These are phyloP conservation scores for Ischnus inquisitorius DNA, from an alignment of 2,888 invertebrate genomes.

Conservation along the genomic window DNA sequence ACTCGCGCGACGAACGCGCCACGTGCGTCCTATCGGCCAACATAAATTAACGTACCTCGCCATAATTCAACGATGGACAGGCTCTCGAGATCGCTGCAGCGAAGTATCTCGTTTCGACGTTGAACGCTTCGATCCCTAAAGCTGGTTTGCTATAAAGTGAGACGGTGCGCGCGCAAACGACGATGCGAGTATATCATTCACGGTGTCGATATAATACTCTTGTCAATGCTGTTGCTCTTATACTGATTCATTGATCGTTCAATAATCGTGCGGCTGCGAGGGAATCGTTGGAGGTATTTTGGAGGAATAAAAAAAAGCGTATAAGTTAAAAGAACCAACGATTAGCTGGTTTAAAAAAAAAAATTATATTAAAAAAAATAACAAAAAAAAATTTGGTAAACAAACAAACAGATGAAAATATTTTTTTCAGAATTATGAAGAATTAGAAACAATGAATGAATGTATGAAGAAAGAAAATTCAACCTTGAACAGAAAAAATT, in stretches of 20 bases:
- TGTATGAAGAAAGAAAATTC: slow-evolving; percentile 3
- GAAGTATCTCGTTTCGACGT: slow-evolving; percentile 48
- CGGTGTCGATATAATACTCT: slow-evolving; percentile 38
- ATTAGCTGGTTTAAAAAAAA: no score
- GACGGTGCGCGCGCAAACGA: slow-evolving; percentile 3
- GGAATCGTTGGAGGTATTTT: background rate
- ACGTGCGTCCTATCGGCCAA: slow-evolving; percentile 67
- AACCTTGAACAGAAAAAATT: slow-evolving; percentile 35
- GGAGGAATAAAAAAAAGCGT: background rate
- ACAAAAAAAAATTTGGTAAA: no score
- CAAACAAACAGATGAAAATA: no score
- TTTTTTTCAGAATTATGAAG: no score
- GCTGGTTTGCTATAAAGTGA: slow-evolving; percentile 27
- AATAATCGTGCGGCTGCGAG: background rate
- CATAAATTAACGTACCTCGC: slow-evolving; percentile 78
- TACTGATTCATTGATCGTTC: slow-evolving; percentile 41
- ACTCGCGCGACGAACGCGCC: slow-evolving; percentile 41
- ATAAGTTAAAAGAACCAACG: no score
- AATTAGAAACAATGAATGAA: slow-evolving; percentile 2
- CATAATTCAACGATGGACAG: slow-evolving; percentile 76
- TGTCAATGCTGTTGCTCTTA: slow-evolving; percentile 35
- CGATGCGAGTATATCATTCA: slow-evolving; percentile 25
- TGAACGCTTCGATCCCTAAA: slow-evolving; percentile 8
- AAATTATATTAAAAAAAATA: no score
- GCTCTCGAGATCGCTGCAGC: slow-evolving; percentile 47